These are phyloP conservation scores for Aleiodes alternator DNA, from an alignment of 2,888 invertebrate species.

Conservation along the genomic window DNA sequence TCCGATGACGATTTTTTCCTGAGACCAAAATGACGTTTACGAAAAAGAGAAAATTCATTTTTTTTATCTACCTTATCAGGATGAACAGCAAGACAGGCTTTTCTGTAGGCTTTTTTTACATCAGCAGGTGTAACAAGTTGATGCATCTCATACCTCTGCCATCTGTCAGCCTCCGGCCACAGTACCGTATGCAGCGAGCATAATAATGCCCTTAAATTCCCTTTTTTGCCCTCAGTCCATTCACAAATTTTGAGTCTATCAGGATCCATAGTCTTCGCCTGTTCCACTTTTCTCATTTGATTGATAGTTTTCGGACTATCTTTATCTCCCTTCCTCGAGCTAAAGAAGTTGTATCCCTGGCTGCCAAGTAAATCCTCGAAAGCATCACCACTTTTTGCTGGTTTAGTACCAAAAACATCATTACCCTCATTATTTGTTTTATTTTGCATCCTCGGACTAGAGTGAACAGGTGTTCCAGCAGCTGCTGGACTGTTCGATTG, in stretches of 20 bases:
- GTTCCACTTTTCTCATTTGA: slow-evolving; percentile 92
- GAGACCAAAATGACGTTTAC: too few relatives aligned
- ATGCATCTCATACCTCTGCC: slow-evolving; percentile 96
- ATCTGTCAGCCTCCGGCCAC: slow-evolving; percentile 92
- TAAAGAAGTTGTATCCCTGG: slow-evolving; percentile 88
- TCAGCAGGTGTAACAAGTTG: slow-evolving; percentile 93
- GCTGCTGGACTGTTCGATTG: slow-evolving; percentile 71
- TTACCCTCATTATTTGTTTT: slow-evolving; percentile 60
- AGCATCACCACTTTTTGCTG: slow-evolving; percentile 79
- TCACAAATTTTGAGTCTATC: slow-evolving; percentile 89
- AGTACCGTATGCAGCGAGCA: slow-evolving; percentile 95
- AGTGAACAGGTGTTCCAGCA: slow-evolving; percentile 76
- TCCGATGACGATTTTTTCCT: too few relatives aligned
- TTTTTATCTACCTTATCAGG: slow-evolving; percentile 91
- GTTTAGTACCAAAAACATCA: slow-evolving; percentile 60
- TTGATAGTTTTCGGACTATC: slow-evolving; percentile 92
- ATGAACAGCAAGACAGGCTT: slow-evolving; percentile 97
- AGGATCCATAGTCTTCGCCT: slow-evolving; percentile 93
- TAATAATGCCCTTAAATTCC: slow-evolving; percentile 95
- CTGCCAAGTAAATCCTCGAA: slow-evolving; percentile 94
- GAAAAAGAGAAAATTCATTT: not conserved
- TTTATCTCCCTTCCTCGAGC: slow-evolving; percentile 79
- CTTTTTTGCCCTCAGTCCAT: slow-evolving; percentile 96
- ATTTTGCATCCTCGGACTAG: slow-evolving; percentile 72
- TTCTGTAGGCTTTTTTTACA: slow-evolving; percentile 96